These are phyloP conservation scores for Bombus waltoni DNA, from an alignment of 1,140 invertebrate genomes.

Conservation along the genomic window DNA sequence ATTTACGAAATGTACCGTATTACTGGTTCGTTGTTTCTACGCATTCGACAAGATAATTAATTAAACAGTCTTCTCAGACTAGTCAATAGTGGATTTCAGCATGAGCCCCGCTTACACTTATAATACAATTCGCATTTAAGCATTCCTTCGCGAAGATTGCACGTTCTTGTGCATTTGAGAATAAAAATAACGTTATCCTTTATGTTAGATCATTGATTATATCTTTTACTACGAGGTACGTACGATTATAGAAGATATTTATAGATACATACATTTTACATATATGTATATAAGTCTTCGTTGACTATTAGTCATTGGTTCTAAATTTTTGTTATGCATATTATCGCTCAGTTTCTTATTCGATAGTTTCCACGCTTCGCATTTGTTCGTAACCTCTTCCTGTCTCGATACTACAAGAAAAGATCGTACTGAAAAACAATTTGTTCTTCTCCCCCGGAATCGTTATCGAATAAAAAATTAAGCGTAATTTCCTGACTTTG, in stretches of 20 bases:
- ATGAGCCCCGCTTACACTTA: constrained; percentile 17
- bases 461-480: constrained; percentile 17
- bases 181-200: constrained; percentile 35
- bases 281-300: constrained; percentile 44
- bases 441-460: not conserved
- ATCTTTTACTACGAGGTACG: constrained; percentile 16
- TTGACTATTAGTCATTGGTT: constrained; percentile 22
- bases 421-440: not conserved
- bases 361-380: not conserved
- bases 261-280: constrained; percentile 54
- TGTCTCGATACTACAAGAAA: too few relatives aligned
- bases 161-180: constrained; percentile 14
- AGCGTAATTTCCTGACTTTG: not conserved
- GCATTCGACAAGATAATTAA: not conserved
- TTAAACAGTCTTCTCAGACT: not conserved
- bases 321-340: not conserved
- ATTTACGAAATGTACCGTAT: not conserved
- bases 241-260: constrained; percentile 44
- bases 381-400: not conserved
- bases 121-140: constrained; percentile 6
- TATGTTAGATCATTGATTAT: constrained; percentile 24
- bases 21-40: constrained; percentile 12
- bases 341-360: not conserved
- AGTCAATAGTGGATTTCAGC: constrained; percentile 25
- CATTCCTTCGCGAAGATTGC: not conserved